Evolutionary conservation across 2,797 vertebrate species (phyloP).

Genomic region (Pseudochirops corinnae): DNA sequence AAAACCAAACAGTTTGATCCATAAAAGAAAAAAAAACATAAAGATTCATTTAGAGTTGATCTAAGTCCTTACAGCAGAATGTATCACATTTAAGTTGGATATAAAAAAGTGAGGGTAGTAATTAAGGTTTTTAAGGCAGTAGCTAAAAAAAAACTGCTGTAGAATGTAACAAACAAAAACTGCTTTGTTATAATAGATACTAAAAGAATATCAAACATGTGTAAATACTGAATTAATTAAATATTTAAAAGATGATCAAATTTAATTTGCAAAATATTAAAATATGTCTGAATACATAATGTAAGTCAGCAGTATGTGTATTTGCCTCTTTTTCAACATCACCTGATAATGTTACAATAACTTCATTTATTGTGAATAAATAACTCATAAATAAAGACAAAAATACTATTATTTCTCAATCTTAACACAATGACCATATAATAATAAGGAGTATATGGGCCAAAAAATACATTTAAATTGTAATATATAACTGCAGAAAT

Average conservation of each 20-base stretch:
- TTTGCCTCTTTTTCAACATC: background rate
- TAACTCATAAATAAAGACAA: background rate
- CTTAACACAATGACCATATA: background rate
- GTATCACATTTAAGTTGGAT: background rate
- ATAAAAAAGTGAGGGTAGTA: background rate
- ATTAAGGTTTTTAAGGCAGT: background rate
- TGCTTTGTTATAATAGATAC: background rate
- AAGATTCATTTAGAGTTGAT: background rate
- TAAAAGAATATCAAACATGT: background rate
- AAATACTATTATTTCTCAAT: background rate
- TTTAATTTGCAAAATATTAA: background rate
- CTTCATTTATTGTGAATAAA: background rate
- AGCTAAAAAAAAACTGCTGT: too few species aligned
- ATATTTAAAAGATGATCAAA: background rate
- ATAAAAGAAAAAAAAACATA: background rate
- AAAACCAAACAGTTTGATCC: background rate
- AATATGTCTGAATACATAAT: background rate
- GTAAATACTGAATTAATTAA: background rate
- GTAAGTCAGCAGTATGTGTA: background rate
- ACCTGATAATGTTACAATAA: background rate
- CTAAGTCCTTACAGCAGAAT: background rate
- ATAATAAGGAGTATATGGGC: background rate
- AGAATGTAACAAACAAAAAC: too few species aligned
- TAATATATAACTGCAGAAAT: background rate
- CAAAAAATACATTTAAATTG: background rate